Base-by-base conservation (phyloP, 2,797 vertebrate species). In the Falco columbarius region DNA sequence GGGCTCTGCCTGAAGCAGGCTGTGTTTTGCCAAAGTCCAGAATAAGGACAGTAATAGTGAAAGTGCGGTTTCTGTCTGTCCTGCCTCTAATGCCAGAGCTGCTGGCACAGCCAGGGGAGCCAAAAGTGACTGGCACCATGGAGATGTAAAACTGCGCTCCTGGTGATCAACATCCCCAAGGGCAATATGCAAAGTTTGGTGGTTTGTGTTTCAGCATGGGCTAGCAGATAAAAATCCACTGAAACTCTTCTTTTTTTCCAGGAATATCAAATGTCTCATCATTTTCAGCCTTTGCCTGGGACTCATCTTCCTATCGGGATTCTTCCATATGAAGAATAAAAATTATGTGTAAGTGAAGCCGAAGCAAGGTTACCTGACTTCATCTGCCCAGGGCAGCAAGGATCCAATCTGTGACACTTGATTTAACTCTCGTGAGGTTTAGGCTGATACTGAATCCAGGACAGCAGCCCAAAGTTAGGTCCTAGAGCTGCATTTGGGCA, bases 221-320 rank as follows among this genome's bases (percentile, higher is more conserved):
- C 23, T 56, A 2, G 11, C 10, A 4, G 21, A 30, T 40, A 46
- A 63, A 85, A 81, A 38, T 11, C 62, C 32, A 18, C 52, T n/a
- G 52, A 75, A 67, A 54, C 49, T 84, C 66, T 56, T 4, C 47
- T 93, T 81, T 79, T 68, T 77, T 86, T 66, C 22, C 86, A 96
- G 97, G 91, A 9, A 44, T 19, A 6, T 61, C n/a, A 96, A 22
- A 29, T 68, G 4, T 62, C 15, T 90, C 27, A 3, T 74, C 4
- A 2, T 86, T 87, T 54, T 94, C 75, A 75, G 23, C 72, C 20
- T 97, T 44, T 96, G 55, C 10, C 12, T 97, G 81, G 95, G 87
- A 80, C 40, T 95, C 7, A 4, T 56, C 51, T 90, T 70, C 68
- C 76, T 97, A 22, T 88, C 81, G 0, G 86, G 79, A 86, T 91